A percentile compares a stretch with the other conserved stretches of the same genome.
These are phyloP conservation scores for Thymelicus acteon DNA, from an alignment of 2,888 invertebrate genomes.

Conservation along the genomic window DNA sequence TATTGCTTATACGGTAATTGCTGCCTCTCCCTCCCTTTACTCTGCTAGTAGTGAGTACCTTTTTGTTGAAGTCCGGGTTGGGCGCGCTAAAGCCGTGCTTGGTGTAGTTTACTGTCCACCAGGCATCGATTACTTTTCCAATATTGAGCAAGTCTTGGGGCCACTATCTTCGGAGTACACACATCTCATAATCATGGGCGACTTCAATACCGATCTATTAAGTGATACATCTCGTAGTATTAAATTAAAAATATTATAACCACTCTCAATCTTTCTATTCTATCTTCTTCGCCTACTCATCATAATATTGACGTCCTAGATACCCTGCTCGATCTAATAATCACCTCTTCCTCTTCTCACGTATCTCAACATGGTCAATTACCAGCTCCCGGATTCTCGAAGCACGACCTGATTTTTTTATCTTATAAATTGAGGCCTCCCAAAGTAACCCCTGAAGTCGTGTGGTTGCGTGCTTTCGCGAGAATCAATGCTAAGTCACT, in stretches of 20 bases:
- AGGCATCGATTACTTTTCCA: conserved; percentile 6
- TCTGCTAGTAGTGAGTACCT: not conserved
- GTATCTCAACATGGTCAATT: conserved; percentile 2
- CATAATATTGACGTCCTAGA: not conserved
- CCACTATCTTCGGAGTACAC: not conserved
- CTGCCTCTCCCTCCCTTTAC: not conserved
- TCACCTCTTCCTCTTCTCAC: not conserved
- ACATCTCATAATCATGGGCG: conserved; percentile 4
- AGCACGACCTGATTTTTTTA: not conserved
- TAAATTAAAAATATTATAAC: not conserved
- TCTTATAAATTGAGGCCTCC: conserved; percentile 2
- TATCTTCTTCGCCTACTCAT: not conserved
- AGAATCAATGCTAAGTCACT: not conserved
- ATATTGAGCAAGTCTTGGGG: not conserved
- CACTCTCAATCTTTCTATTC: not conserved
- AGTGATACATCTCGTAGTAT: not conserved
- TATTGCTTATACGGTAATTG: not conserved
- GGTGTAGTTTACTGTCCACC: conserved; percentile 11
- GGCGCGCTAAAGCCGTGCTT: not conserved
- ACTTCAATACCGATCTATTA: not conserved
- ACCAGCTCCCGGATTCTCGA: not conserved
- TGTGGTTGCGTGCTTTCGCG: conserved; percentile 3
- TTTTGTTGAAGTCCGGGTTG: not conserved
- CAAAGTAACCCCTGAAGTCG: not conserved
- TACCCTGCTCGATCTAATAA: not conserved